phyloP scores from a whole-genome alignment of 1,140 invertebrate species.

The Pseudomyrmex pallidus region DNA sequence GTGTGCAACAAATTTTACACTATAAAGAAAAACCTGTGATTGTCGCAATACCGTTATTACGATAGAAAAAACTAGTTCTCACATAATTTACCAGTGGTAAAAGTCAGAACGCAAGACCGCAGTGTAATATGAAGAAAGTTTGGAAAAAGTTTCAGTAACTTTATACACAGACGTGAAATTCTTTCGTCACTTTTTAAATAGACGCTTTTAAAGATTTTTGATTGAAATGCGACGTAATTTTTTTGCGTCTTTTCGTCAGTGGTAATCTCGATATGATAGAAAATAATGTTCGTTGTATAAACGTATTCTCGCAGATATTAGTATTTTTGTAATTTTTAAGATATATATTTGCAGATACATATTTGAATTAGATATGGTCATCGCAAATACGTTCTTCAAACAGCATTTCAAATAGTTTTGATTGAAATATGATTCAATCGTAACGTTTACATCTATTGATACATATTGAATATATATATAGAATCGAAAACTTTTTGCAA shows the following conservation, averaged over 20 bases:
- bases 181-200: conserved; percentile 7
- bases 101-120: background rate
- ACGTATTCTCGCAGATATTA: background rate
- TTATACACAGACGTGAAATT: background rate
- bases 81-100: conserved; percentile 5
- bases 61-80: background rate
- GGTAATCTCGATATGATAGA: background rate
- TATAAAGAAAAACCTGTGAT: background rate
- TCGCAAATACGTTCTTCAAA: conserved; percentile 15
- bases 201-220: background rate
- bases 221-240: background rate
- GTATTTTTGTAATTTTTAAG: conserved; percentile 18
- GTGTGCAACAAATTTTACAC: background rate
- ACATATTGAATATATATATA: background rate
- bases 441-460: background rate
- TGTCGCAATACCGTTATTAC: background rate
- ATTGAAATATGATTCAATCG: background rate
- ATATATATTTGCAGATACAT: conserved; percentile 11
- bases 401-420: background rate
- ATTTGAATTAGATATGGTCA: conserved; percentile 15
- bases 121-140: background rate
- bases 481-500: background rate
- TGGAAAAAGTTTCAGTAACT: background rate
- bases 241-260: background rate
- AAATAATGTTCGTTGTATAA: background rate